Evolutionary conservation across 1,140 invertebrate genomes (phyloP).

Genomic region (Charaxes varanes): DNA sequence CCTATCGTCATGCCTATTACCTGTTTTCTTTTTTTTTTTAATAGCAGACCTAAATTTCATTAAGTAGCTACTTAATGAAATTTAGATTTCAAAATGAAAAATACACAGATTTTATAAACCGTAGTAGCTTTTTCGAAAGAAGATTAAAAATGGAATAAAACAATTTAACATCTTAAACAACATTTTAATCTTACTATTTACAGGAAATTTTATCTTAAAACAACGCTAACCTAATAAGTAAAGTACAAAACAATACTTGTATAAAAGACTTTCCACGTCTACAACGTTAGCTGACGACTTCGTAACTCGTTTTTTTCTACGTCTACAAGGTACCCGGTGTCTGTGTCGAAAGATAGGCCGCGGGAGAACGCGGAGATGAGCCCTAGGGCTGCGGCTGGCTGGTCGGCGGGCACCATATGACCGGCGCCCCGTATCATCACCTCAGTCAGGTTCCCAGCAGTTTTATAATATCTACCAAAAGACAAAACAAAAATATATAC

Average conservation of each 20-base stretch:
- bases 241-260: slow-evolving; percentile 9
- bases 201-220: slow-evolving; percentile 2
- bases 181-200: slow-evolving; percentile 11
- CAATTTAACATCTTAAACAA: too few relatives aligned
- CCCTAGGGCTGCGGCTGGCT: slow-evolving; percentile 67
- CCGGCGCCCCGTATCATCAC: slow-evolving; percentile 79
- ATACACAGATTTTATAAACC: too few relatives aligned
- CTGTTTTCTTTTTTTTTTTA: too few relatives aligned
- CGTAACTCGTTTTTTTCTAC: slow-evolving; percentile 41
- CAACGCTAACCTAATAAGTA: slow-evolving; percentile 6
- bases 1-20: too few relatives aligned
- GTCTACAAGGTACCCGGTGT: slow-evolving; percentile 43
- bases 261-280: slow-evolving; percentile 4
- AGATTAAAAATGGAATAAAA: too few relatives aligned
- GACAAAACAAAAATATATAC: slow-evolving; percentile 1
- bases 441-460: slow-evolving; percentile 76
- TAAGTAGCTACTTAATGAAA: too few relatives aligned
- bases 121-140: too few relatives aligned
- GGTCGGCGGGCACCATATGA: slow-evolving; percentile 81
- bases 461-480: slow-evolving; percentile 76
- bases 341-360: slow-evolving; percentile 35
- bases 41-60: too few relatives aligned
- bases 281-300: slow-evolving; percentile 26
- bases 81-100: too few relatives aligned
- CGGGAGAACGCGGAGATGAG: slow-evolving; percentile 64